Evolutionary conservation across 2,888 invertebrate genomes (phyloP).

Genomic region (Papilio gigon): DNA sequence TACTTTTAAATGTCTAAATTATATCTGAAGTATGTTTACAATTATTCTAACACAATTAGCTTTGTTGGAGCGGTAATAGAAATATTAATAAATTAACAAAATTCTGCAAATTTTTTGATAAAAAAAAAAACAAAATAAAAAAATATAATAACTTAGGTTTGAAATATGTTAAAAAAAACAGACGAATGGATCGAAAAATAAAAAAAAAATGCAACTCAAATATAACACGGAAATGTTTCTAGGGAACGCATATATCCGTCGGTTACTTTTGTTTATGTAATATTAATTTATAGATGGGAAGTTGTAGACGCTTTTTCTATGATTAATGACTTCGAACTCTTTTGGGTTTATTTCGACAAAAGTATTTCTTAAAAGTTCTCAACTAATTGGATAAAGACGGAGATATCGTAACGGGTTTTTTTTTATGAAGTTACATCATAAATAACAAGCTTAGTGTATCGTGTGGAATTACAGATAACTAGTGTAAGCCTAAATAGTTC

Average conservation of each 20-base stretch:
- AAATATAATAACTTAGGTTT: background rate
- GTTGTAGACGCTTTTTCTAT: conserved; percentile 50
- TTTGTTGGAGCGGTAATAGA: no score
- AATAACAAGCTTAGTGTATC: conserved; percentile 38
- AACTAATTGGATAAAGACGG: conserved; percentile 59
- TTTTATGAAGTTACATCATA: conserved; percentile 30
- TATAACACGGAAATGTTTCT: conserved; percentile 32
- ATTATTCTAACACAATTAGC: no score
- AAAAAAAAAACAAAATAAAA: no score
- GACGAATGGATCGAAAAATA: background rate
- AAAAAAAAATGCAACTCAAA: conserved; percentile 8
- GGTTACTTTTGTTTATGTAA: conserved; percentile 61
- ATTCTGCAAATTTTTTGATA: no score
- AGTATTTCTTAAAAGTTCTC: conserved; percentile 47
- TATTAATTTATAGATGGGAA: conserved; percentile 63
- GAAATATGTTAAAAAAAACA: background rate
- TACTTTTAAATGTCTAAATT: no score
- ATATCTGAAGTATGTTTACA: no score
- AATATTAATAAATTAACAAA: no score
- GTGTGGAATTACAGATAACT: conserved; percentile 54
- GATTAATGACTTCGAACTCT: conserved; percentile 65
- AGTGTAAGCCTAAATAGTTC: no score
- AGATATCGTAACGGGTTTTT: conserved; percentile 48
- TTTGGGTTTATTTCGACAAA: conserved; percentile 53
- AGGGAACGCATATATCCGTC: conserved; percentile 28